Evolutionary conservation across 2,888 invertebrate genomes (phyloP).

Genomic region (Baronia brevicornis): DNA sequence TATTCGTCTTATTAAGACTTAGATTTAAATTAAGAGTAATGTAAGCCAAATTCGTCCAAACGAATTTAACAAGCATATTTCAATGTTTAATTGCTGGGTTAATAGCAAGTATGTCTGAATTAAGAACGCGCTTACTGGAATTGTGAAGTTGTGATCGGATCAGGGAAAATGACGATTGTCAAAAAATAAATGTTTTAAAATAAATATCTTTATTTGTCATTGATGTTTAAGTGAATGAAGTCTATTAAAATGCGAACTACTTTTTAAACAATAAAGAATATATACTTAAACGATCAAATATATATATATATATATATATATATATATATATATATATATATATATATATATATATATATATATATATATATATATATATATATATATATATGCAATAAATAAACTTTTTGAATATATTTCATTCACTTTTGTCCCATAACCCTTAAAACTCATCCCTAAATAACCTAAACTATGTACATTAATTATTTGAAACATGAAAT

Average conservation of each 20-base stretch:
- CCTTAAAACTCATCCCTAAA: constrained; percentile 5
- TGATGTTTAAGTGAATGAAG: constrained; percentile 34
- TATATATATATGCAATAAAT: no score
- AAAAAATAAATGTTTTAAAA: constrained; percentile 71
- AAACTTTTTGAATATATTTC: constrained; percentile 6
- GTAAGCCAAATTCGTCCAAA: constrained; percentile 46
- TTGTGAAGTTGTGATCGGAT: constrained; percentile 58
- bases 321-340: no score
- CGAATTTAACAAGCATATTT: constrained; percentile 20
- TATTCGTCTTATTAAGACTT: constrained; percentile 49
- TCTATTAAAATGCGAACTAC: constrained; percentile 12
- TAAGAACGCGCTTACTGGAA: constrained; percentile 28
- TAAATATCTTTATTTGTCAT: constrained; percentile 36
- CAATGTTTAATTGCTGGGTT: constrained; percentile 12
- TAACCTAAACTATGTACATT: constrained; percentile 5
- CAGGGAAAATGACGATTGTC: constrained; percentile 66
- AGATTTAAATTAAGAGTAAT: constrained; percentile 25
- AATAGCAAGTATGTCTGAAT: constrained; percentile 11
- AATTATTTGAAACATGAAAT: constrained; percentile 3
- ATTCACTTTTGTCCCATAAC: constrained; percentile 12
- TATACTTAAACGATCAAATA: constrained; percentile 10
- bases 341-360: no score
- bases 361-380: no score
- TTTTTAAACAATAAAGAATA: constrained; percentile 32
- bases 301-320: constrained; percentile 3